Evolutionary conservation across 64 coral and sea anemone genomes (phyloP).

Genomic region (Pocillopora verrucosa): DNA sequence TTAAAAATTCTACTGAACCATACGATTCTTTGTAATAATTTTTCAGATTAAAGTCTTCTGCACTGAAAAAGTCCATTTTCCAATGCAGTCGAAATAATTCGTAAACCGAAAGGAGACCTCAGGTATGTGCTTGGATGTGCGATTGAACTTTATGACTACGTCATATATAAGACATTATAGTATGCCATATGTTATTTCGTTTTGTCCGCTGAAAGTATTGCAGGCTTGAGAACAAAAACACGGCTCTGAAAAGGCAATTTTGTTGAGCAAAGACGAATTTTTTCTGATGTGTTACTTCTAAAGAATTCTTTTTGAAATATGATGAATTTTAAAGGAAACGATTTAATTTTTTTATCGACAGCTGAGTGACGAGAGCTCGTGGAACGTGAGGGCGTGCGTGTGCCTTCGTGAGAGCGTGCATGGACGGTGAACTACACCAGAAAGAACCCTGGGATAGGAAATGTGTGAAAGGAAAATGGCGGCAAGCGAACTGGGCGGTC

Average conservation of each 20-base stretch:
- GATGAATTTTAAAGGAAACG: too few relatives aligned
- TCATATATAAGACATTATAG: too few relatives aligned
- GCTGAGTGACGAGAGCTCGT: neutral
- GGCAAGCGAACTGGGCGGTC: neutral
- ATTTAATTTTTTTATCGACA: too few relatives aligned
- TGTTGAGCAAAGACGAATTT: too few relatives aligned
- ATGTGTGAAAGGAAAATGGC: constrained; percentile 30
- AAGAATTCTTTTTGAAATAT: too few relatives aligned
- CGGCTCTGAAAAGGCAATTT: too few relatives aligned
- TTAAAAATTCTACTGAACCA: constrained; percentile 23
- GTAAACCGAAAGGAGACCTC: neutral
- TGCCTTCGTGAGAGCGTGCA: neutral
- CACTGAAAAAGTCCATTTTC: neutral
- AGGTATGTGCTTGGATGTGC: neutral
- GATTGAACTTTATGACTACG: too few relatives aligned
- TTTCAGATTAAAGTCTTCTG: neutral
- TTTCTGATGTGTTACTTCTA: too few relatives aligned
- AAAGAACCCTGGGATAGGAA: neutral
- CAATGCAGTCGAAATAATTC: neutral
- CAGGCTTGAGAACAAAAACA: too few relatives aligned
- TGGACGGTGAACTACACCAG: neutral
- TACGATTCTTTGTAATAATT: neutral
- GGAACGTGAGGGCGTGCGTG: neutral
- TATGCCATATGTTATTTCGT: too few relatives aligned
- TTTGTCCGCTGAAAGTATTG: too few relatives aligned